Evolutionary conservation across 2,888 invertebrate species (phyloP).

Genomic region (Pecten maximus): DNA sequence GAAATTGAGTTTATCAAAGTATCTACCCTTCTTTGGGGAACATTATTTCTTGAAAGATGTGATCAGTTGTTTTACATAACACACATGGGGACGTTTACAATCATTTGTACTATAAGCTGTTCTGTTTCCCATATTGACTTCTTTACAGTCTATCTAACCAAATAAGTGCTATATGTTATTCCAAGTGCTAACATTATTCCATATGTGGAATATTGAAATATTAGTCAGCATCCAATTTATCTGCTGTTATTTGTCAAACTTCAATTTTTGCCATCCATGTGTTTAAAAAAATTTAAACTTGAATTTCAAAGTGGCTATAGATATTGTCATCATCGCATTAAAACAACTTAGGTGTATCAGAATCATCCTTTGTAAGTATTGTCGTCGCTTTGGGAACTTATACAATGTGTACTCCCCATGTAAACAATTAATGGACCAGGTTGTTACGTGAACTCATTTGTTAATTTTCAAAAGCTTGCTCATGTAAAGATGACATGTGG

Average conservation of each 20-base stretch:
- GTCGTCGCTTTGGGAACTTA: not conserved
- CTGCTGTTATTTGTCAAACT: not conserved
- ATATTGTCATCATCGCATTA: not conserved
- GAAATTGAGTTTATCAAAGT: not conserved
- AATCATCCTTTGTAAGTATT: not conserved
- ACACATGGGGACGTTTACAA: not conserved
- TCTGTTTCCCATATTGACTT: not conserved
- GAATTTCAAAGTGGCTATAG: not conserved
- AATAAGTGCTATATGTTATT: not conserved
- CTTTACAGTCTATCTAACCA: not conserved
- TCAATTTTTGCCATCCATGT: not conserved
- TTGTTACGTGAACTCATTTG: not conserved
- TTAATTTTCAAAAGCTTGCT: constrained; percentile 7
- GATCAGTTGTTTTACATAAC: not conserved
- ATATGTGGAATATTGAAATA: not conserved
- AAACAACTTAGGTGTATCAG: not conserved
- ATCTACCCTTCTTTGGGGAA: not conserved
- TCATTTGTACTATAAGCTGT: not conserved
- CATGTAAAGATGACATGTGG: not conserved
- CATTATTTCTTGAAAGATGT: not conserved
- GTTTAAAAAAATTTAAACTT: not conserved
- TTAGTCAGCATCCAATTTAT: too few species aligned
- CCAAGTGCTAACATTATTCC: not conserved
- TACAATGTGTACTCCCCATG: not conserved
- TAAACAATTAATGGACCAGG: constrained; percentile 15